phyloP scores from a whole-genome alignment of 2,797 vertebrate species.

The Pelodytes ibericus region DNA sequence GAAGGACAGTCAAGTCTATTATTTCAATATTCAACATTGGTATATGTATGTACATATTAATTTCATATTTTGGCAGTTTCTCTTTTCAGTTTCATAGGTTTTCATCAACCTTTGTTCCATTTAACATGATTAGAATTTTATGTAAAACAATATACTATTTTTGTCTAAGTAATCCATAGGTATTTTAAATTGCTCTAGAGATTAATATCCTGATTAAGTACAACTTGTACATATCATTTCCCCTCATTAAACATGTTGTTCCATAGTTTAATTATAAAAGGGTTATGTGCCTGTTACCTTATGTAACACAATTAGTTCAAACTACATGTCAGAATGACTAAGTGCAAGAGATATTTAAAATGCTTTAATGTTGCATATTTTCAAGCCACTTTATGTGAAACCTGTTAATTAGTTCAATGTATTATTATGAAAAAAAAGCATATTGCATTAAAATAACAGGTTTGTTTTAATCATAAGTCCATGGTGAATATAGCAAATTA shows the following conservation, averaged over 20 bases:
- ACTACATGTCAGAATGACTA: conserved; percentile 82
- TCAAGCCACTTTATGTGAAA: conserved; percentile 83
- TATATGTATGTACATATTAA: too few species aligned
- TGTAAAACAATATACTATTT: background rate
- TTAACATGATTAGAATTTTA: too few species aligned
- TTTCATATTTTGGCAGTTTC: too few species aligned
- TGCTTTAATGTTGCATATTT: conserved; percentile 85
- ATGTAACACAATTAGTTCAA: conserved; percentile 41
- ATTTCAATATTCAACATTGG: too few species aligned
- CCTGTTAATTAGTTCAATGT: conserved; percentile 86
- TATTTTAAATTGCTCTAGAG: conserved; percentile 1
- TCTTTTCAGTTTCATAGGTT: too few species aligned
- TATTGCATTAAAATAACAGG: conserved; percentile 65
- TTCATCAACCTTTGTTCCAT: too few species aligned
- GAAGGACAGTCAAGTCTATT: too few species aligned
- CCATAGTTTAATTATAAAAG: conserved; percentile 28
- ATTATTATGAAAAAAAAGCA: conserved; percentile 68
- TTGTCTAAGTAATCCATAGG: background rate
- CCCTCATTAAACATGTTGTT: conserved; percentile 33
- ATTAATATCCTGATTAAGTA: conserved; percentile 25
- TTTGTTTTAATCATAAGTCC: conserved; percentile 84
- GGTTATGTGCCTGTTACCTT: conserved; percentile 25
- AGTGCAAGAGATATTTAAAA: conserved; percentile 86
- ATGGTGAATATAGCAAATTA: conserved; percentile 76
- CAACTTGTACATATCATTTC: conserved; percentile 24